Conservation (phyloP, 2,888 invertebrate genomes). For the Galeopsomyia nigrocyanea region DNA sequence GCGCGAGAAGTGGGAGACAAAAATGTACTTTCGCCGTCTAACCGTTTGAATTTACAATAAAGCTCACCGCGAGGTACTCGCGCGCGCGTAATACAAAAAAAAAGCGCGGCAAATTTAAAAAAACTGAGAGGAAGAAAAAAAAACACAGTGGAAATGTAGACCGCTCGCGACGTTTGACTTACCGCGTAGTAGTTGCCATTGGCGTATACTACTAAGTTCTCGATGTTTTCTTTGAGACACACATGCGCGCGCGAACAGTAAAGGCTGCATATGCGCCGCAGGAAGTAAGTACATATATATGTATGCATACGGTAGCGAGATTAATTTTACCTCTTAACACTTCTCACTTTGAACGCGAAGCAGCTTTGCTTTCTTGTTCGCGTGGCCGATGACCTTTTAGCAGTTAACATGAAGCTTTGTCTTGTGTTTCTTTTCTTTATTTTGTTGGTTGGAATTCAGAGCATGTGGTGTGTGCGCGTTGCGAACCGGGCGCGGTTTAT, state of each 20-base stretch:
- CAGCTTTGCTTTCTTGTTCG: neutral
- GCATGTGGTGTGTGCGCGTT: too few species aligned
- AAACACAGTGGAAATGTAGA: neutral
- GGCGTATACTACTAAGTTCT: neutral
- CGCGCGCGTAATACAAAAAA: neutral
- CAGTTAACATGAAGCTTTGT: neutral
- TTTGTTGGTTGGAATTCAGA: too few species aligned
- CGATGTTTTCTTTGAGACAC: neutral
- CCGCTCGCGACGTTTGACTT: neutral
- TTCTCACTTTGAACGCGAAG: conserved; percentile 1
- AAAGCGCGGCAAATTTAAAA: conserved; percentile 23
- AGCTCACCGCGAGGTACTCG: too few species aligned
- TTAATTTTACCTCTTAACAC: conserved; percentile 10
- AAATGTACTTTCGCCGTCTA: too few species aligned
- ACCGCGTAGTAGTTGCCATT: conserved; percentile 10
- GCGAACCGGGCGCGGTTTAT: too few species aligned
- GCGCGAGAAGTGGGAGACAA: too few species aligned
- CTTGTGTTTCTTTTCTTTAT: neutral
- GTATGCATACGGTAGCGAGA: conserved; percentile 4
- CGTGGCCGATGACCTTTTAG: neutral
- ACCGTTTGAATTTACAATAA: too few species aligned
- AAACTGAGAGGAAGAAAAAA: too few species aligned
- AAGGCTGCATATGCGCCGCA: neutral
- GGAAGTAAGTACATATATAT: neutral
- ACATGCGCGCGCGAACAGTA: too few species aligned